Base-by-base conservation (phyloP, 2,888 invertebrate genomes). In the Phlogophora meticulosa region DNA sequence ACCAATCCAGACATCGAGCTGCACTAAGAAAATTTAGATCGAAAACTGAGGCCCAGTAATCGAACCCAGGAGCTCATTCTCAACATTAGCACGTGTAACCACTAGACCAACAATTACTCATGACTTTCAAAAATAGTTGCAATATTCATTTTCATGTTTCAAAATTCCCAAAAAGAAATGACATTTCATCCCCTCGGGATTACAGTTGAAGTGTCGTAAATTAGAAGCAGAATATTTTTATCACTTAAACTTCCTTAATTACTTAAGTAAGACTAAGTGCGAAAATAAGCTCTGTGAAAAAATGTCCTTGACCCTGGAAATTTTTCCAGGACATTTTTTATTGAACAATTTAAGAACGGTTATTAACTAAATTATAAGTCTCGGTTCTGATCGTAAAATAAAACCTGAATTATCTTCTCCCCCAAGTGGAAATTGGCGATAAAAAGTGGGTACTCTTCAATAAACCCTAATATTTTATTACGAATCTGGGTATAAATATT, bases 391-490 rank as follows among this genome's bases (percentile, higher is more conserved):
- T 67, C 73, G 62, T 82, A 76, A 80, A 80, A 70, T 74, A 62
- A 78, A 76, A 72, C 52, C 74, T 46, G 36, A 71, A 80, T 82
- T 73, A 74, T 72, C 56, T 72, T 74, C 61, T 36, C 55, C 51
- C 57, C 62, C 17, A 42, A 63, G 58, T 64, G 66, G 64, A 74
- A 79, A 80, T 65, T 72, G 76, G 34, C 65, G 64, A 82, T 82
- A 82, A 80, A 81, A 76, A 64, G 48, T 28, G 57, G 17, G 36
- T 62, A 68, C 66, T 48, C 57, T 58, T 58, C 61, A 76, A 77
- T 74, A 79, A 67, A 81, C 48, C 49, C n/a, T 56, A 43, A 70
- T 76, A 74, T 76, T 81, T 72, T 74, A 81, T 68, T 43, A 57
- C 58, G 51, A 72, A 67, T 65, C 60, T 20, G 59, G 40, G 56